A percentile compares a stretch with the other conserved stretches of the same genome.
Conservation (phyloP, 2,888 invertebrate species). For the Cantharis lateralis region DNA sequence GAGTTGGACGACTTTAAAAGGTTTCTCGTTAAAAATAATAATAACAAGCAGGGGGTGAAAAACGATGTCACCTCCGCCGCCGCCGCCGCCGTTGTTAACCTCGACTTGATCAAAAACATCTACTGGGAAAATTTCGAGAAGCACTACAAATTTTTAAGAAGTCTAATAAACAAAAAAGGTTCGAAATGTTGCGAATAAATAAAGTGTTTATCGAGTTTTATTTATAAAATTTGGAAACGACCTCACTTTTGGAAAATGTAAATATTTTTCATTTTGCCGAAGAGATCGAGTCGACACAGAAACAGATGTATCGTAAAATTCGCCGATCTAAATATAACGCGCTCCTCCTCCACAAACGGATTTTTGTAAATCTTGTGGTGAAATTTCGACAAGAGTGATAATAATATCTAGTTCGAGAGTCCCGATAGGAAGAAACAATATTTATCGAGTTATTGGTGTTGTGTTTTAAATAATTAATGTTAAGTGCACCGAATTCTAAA, state of each 20-base stretch:
- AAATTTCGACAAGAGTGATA: background rate
- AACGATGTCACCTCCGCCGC: background rate
- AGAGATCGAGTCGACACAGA: background rate
- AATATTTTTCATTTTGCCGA: background rate
- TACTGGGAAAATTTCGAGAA: constrained; percentile 31
- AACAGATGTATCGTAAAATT: background rate
- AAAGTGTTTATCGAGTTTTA: background rate
- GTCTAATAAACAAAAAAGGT: constrained; percentile 6
- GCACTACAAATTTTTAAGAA: constrained; percentile 23
- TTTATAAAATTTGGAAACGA: background rate
- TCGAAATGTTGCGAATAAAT: background rate
- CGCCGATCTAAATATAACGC: background rate
- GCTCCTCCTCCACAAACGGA: background rate
- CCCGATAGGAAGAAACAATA: background rate
- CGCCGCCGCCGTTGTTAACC: background rate
- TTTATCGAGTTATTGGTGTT: background rate
- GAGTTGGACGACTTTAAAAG: constrained; percentile 66
- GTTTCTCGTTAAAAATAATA: constrained; percentile 57
- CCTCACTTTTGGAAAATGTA: background rate
- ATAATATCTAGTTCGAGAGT: background rate
- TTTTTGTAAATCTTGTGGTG: background rate
- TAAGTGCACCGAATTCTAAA: constrained; percentile 25
- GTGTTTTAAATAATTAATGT: constrained; percentile 5
- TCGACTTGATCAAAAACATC: constrained; percentile 31
- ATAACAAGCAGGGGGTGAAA: constrained; percentile 8